Evolutionary conservation across 2,113 vertebrate genomes (phyloP), one percentile per base, ranked within the genome.

Genomic region (Eira barbara): DNA sequence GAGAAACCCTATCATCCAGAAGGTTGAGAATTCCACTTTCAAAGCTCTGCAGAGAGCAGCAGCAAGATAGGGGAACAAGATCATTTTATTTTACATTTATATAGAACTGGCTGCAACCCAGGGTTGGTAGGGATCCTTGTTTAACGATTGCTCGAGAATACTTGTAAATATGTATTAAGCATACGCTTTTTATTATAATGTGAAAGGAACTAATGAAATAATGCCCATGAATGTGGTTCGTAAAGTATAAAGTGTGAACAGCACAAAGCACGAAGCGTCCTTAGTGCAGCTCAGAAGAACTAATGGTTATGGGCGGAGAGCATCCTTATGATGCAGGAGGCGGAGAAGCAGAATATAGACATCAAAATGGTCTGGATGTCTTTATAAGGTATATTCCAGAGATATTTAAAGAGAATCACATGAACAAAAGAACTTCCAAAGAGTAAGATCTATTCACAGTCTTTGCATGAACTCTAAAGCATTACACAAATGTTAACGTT

Each of bases 121-220:
- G 25, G 6, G 4, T 45, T 96, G 82, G n/a, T 61, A 82, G 45
- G 86, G 17, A 71, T 61, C n/a, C 78, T 97, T 88, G 63, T 85
- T 96, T 97, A 91, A 92, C 65, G 74, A 55, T 74, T 94, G 7
- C 61, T 85, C 93, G n/a, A 71, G 55, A 93, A 96, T 78, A 82
- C 73, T 93, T 96, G 18, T 97, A 96, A 94, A 90, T 96, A 95
- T 83, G 42, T 36, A 95, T 92, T 45, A 95, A 97, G 45, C 61
- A 90, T 76, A 95, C 63, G 18, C 20, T 95, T 95, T 96, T 83
- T 86, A 83, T 96, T 96, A 76, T 74, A 67, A 94, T 86, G 7
- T 86, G 55, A 95, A 25, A 65, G 15, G 36, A 84, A 76, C 20
- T 79, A 94, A 95, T 93, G 31, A 95, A 83, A 93, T 95, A 94